Evolutionary conservation across 2,113 vertebrate genomes (phyloP).

Genomic region (Tachysurus fulvidraco): DNA sequence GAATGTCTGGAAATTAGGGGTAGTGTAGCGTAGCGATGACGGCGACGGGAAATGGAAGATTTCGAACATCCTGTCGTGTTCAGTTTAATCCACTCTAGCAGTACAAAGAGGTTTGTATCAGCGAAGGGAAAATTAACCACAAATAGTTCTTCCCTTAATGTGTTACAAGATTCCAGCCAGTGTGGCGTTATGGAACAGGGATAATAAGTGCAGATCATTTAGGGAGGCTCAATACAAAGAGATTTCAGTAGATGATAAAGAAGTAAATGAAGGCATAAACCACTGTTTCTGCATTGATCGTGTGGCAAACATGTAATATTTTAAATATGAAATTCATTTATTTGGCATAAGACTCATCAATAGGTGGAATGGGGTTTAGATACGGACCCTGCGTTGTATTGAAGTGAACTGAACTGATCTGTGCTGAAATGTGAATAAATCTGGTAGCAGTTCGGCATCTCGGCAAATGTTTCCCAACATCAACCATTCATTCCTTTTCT

Average conservation of each 20-base stretch:
- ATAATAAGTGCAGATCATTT: background rate
- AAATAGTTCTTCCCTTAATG: background rate
- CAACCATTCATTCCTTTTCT: too few species aligned
- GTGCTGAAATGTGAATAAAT: background rate
- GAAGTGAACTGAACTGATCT: background rate
- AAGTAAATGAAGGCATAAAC: slow-evolving; percentile 9
- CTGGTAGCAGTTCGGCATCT: background rate
- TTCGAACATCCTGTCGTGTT: background rate
- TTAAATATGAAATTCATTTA: background rate
- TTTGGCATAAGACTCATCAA: background rate
- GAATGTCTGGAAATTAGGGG: too few species aligned
- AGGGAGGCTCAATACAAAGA: background rate
- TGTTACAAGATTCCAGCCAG: background rate
- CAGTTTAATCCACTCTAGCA: background rate
- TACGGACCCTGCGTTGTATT: background rate
- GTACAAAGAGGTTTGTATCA: background rate
- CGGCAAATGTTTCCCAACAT: background rate
- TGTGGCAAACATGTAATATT: background rate
- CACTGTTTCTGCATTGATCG: background rate
- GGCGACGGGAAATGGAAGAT: background rate
- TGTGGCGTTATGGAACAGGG: background rate
- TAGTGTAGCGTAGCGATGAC: background rate
- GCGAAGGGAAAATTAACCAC: background rate
- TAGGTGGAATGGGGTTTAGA: background rate
- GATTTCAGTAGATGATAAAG: background rate